Base-by-base conservation (phyloP, 1,140 invertebrate genomes). In the Triops longicaudatus region DNA sequence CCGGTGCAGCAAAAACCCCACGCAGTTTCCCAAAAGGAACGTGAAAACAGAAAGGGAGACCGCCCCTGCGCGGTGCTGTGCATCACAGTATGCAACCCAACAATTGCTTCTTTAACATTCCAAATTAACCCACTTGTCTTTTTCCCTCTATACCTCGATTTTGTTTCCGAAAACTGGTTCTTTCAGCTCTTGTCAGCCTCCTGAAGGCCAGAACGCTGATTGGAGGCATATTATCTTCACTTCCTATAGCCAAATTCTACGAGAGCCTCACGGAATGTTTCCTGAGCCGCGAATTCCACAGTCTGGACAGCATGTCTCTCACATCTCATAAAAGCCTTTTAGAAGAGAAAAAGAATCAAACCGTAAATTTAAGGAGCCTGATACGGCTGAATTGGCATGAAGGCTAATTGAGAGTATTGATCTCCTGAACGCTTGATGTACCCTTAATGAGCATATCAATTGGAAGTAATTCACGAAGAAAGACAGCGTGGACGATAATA, bases 101-200 rank as follows among this genome's bases (percentile, higher is more conserved):
- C 50, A 63, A 63, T 63, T 63, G 50, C 50, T 63, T 63, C 50
- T 63, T 63, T 63, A 63, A 63, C 50, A 63, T 63, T 63, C 50
- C 50, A 63, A 63, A 63, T 63, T 63, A 63, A 63, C 50, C 50
- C 50, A 63, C 50, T 63, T 63, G 50, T 63, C 50, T 63, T 63
- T 22, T 63, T 22, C n/a, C 22, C 50, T 63, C n/a, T 17, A 63
- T 63, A 5, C n/a, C 50, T 63, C 22, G 14, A 6, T 22, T 63
- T 22, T 22, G 50, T n/a, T 63, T 63, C 22, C 50, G 5, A 22
- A 22, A 63, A 63, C 50, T 17, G 50, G 50, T 63, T 37, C 31
- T 37, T 63, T 63, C 50, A 17, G 17, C 50, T 7, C 50, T 63
- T 22, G 3, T 63, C 17, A 22, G 50, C 50, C 17, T 22, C 50